Base-by-base conservation (phyloP, 2,888 invertebrate genomes). In the Aporophyla lueneburgensis region DNA sequence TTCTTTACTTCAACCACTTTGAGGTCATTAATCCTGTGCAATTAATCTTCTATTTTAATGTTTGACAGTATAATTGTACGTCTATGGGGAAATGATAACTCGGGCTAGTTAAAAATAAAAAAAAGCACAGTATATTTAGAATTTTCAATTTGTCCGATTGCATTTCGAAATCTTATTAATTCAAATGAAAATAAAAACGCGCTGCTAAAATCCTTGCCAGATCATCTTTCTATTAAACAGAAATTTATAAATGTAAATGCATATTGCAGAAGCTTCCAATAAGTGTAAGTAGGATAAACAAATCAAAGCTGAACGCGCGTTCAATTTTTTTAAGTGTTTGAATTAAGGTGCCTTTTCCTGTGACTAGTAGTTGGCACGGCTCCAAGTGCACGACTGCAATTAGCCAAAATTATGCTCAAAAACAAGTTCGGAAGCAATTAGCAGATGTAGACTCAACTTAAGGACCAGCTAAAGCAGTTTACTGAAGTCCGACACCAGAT, bases 371-470 rank as follows among this genome's bases (percentile, higher is more conserved):
- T 93, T 95, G 95, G 95, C 94, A 85, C 84, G 69, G 85, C 85
- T 94, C 96, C 95, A 92, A 94, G 92, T 91, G 91, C 93, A 91
- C 93, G 92, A 90, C 90, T 92, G 95, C 95, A 96, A 95, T 96
- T 96, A 96, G 95, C 95, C 93, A 92, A 95, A 96, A 96, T 96
- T 94, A 95, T 95, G 94, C 93, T 93, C 93, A 93, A 95, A 95
- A 96, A 96, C 96, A 95, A 95, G 93, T 95, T 95, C 91, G 85
- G 92, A 93, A 95, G 94, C 94, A 96, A 96, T 96, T 96, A 95
- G 94, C 94, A 94, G 95, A 94, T 95, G 95, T 94, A 94, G 93
- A 94, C 91, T 87, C 89, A 91, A 93, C 91, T 93, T 93, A 92
- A 92, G 91, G 92, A 93, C 91, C 89, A 85, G 91, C 91, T 93